Evolutionary conservation across 2,113 vertebrate species (phyloP), one percentile per base, ranked within the genome.

Genomic region (Serinus canaria): DNA sequence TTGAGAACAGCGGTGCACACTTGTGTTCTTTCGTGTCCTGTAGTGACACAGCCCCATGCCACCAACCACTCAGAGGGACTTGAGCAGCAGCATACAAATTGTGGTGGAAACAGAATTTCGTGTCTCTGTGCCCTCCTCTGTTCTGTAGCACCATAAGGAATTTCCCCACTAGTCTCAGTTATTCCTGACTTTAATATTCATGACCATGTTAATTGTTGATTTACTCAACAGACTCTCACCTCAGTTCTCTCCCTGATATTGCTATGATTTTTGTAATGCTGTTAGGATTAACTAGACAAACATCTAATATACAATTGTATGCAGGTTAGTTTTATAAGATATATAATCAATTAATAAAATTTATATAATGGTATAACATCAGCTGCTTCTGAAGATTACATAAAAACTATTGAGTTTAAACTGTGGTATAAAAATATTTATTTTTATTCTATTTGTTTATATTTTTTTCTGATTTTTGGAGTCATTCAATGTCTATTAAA

Each of bases 51-150:
- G 41, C 75, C 13, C 44, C 49, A 1, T 4, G n/a, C 21, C 23
- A 0, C 4, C 1, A 21, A 3, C 1, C 43, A 2, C 12, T 15
- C 37, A 2, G 7, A 18, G 59, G 17, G 28, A 7, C 14, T 7
- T 11, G 15, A 43, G 9, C 41, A 39, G 19, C 12, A 6, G 20
- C 27, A 2, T 7, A 3, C 28, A 13, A 58, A 10, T 2, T 30
- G 22, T 11, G 15, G 6, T 10, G n/a, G 25, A 78, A 82, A 30
- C 8, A 2, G 28, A 9, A 24, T 62, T 90, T 43, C 2, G 0
- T 33, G 3, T 31, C 56, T 66, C 15, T 18, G 0, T 14, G 14
- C 18, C 0, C 35, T 58, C 31, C 12, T 44, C 37, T 77, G 66
- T 85, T 75, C 83, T 13, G 23, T 47, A 41, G 46, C 75, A 49